phyloP scores from a whole-genome alignment of 1,140 invertebrate genomes.

The Cotesia glomerata region DNA sequence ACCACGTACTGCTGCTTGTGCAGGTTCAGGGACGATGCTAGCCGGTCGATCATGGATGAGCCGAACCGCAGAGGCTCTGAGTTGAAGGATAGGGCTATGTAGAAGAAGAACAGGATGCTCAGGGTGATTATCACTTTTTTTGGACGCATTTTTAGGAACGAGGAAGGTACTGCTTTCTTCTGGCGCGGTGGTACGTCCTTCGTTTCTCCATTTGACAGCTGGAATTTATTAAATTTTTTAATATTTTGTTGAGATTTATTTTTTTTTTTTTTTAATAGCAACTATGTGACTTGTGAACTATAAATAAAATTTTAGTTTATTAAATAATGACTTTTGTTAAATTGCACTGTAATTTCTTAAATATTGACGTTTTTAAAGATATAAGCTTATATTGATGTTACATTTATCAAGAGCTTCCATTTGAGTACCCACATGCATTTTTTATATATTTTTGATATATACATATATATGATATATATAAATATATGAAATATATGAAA shows the following conservation, averaged over 20 bases:
- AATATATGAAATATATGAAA: no score
- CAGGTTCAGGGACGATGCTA: constrained; percentile 54
- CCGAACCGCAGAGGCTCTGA: constrained; percentile 50
- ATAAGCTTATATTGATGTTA: no score
- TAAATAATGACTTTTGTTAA: no score
- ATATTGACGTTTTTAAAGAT: no score
- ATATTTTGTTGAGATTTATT: neutral
- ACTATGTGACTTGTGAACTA: no score
- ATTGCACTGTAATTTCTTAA: no score
- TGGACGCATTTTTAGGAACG: constrained; percentile 34
- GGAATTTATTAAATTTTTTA: constrained; percentile 26
- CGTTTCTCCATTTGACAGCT: constrained; percentile 41
- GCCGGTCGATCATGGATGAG: constrained; percentile 51
- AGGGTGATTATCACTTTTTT: constrained; percentile 38
- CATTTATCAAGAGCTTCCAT: no score
- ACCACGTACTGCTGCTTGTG: constrained; percentile 81
- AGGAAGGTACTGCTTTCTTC: constrained; percentile 38
- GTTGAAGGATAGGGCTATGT: constrained; percentile 52
- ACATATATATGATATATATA: no score
- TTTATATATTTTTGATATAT: no score
- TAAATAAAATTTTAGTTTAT: no score
- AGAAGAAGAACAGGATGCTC: constrained; percentile 46
- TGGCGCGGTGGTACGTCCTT: constrained; percentile 30
- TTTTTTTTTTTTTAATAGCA: neutral
- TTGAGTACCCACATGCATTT: no score